Base-by-base conservation (phyloP, 2,888 invertebrate genomes). In the Aromia moschata region DNA sequence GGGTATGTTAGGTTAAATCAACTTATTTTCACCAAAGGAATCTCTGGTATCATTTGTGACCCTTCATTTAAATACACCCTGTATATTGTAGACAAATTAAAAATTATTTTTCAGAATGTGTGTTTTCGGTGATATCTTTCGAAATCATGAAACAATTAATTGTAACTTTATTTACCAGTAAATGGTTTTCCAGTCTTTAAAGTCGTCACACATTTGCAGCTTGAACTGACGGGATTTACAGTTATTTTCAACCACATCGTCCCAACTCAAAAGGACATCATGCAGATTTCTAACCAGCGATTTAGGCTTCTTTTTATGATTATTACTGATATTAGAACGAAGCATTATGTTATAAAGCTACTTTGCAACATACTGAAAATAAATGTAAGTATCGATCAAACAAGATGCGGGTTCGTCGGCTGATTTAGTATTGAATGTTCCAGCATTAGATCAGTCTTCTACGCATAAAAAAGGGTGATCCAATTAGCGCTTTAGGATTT, bases 151-250 rank as follows among this genome's bases (percentile, higher is more conserved):
- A n/a, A n/a, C n/a, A 30, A 54, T 46, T 12, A 46, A 49, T 31
- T 1, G 3, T 2, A 45, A 17, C 20, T 40, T 41, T 40, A 53
- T 17, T 62, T 67, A 76, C 77, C 73, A 70, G 52, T 74, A 77
- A 16, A 74, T 47, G 5, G 68, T 67, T 60, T 61, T 67, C 77
- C 77, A 77, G 37, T 72, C 69, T 43, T 70, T 68, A 11, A 70
- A 47, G n/a, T 65, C 58, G 41, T 68, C 64, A 41, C 67, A 59
- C 16, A 74, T 68, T 58, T 73, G 71, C 46, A 76, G 63, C 20
- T 53, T 61, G 37, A 58, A 72, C 16, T 54, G 41, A 36, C 14
- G 5, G 5, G 40, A 31, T 10, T 41, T 20, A 15, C 53, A 15
- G 31, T 36, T 12, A 14, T 46, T 45, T 10, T 33, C 15, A 60